phyloP scores from a whole-genome alignment of 2,113 vertebrate genomes.

The Percopsis transmontana region DNA sequence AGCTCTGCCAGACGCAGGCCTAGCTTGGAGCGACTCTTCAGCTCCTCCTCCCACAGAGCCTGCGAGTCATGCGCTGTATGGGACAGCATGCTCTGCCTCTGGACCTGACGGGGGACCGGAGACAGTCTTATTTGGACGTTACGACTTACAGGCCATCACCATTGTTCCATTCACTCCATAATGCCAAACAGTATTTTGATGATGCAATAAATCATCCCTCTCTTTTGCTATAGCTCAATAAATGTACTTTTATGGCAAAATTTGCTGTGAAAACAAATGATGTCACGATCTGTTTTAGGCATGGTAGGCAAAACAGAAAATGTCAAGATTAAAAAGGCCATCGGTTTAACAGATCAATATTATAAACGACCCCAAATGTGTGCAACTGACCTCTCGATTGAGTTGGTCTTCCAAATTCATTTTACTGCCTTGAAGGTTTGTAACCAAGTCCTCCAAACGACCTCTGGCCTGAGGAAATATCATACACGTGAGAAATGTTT shows the following conservation, averaged over 20 bases:
- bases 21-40: slow-evolving; percentile 81
- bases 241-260: no score
- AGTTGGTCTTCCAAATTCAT: slow-evolving; percentile 85
- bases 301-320: no score
- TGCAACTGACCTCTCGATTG: slow-evolving; percentile 78
- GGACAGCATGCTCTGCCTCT: slow-evolving; percentile 80
- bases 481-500: slow-evolving; percentile 29
- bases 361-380: slow-evolving; percentile 1
- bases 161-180: no score
- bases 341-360: not conserved
- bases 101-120: slow-evolving; percentile 63
- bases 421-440: slow-evolving; percentile 81
- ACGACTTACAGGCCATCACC: no score
- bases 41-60: slow-evolving; percentile 84
- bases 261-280: no score
- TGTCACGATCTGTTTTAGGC: no score
- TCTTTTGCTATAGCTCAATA: no score
- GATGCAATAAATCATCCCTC: no score
- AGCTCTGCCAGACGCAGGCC: slow-evolving; percentile 82
- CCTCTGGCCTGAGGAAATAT: slow-evolving; percentile 73
- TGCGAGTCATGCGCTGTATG: slow-evolving; percentile 80
- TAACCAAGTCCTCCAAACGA: slow-evolving; percentile 84
- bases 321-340: not conserved
- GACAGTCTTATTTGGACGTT: no score
- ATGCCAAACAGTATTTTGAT: no score